These are phyloP conservation scores for Brienomyrus brachyistius DNA, from an alignment of 2,113 vertebrate species.

Conservation along the genomic window DNA sequence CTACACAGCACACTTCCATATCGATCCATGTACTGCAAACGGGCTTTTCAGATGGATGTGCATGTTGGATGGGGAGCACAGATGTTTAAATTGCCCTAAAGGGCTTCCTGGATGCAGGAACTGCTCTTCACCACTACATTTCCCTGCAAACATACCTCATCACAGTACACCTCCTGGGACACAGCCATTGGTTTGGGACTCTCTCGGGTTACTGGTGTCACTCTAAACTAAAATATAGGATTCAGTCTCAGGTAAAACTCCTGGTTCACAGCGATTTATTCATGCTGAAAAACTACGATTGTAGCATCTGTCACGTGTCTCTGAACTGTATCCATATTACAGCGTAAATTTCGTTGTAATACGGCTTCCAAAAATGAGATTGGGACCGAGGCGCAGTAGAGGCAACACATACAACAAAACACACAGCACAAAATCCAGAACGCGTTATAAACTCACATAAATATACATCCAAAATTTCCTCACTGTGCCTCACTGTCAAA, in stretches of 20 bases:
- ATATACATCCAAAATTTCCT: background rate
- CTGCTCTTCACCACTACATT: background rate
- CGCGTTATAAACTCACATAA: background rate
- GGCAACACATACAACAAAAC: background rate
- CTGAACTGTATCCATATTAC: background rate
- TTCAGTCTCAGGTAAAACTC: background rate
- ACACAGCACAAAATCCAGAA: background rate
- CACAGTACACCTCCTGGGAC: background rate
- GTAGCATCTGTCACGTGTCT: background rate
- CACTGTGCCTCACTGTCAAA: background rate
- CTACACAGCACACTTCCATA: background rate
- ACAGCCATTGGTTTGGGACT: background rate
- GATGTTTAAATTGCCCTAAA: background rate
- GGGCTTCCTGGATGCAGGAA: background rate
- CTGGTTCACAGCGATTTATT: background rate
- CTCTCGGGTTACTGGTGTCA: background rate
- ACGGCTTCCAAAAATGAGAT: background rate
- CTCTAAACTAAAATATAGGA: background rate
- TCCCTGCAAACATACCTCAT: background rate
- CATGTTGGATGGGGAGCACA: background rate
- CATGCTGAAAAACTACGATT: background rate
- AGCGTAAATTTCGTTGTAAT: background rate
- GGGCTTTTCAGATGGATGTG: background rate
- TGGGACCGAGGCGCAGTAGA: background rate
- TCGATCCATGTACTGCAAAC: background rate